A percentile compares a stretch with the other conserved stretches of the same genome.
Conservation (phyloP, 2,113 vertebrate genomes). For the Oriolus oriolus region DNA sequence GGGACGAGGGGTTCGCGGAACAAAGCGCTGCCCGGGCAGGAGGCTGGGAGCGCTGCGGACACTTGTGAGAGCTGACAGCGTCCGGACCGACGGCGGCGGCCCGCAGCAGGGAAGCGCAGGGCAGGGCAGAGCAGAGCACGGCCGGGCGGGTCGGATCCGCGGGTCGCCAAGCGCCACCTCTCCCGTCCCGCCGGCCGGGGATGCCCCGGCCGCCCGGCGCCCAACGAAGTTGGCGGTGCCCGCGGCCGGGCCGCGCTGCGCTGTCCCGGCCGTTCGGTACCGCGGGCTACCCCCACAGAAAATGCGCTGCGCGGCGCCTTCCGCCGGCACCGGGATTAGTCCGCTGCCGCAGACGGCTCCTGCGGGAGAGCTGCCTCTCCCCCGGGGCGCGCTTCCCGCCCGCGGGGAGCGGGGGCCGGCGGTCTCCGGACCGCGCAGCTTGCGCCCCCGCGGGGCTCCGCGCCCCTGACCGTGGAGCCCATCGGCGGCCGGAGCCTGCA, state of each 20-base stretch:
- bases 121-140: not conserved
- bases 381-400: not conserved
- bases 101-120: too few relatives aligned
- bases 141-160: not conserved
- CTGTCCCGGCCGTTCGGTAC: not conserved
- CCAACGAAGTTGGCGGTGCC: constrained; percentile 30
- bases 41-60: too few relatives aligned
- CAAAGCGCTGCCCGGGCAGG: not conserved
- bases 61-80: not conserved
- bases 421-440: not conserved
- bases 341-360: not conserved
- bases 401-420: too few relatives aligned
- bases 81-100: not conserved
- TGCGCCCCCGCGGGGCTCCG: not conserved
- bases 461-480: not conserved
- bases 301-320: not conserved
- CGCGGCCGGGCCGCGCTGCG: not conserved
- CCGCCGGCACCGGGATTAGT: not conserved
- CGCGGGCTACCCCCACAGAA: not conserved
- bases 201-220: not conserved
- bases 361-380: not conserved
- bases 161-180: not conserved
- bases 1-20: not conserved
- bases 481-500: not conserved
- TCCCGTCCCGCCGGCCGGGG: not conserved